Conservation (phyloP, 2,888 invertebrate species). For the Holacanthella duospinosa region DNA sequence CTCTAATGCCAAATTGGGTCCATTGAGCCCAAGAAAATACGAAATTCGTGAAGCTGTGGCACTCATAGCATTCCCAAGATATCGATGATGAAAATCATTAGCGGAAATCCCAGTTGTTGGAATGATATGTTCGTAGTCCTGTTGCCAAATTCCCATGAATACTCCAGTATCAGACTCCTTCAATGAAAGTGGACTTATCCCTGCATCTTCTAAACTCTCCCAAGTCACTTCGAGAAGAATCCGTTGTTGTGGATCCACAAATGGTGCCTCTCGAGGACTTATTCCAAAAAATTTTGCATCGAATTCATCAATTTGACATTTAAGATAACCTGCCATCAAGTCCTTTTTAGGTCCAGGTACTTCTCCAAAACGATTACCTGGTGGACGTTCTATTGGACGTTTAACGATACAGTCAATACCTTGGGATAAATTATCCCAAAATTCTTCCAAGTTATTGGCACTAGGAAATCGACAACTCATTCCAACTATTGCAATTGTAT, state of each 20-base stretch:
- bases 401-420: neutral
- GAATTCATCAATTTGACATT: conserved; percentile 1
- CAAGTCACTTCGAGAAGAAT: neutral
- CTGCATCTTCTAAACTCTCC: neutral
- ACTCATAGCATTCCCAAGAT: conserved; percentile 21
- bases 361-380: neutral
- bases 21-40: conserved; percentile 20
- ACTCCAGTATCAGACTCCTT: neutral
- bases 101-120: neutral
- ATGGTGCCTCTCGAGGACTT: conserved; percentile 1
- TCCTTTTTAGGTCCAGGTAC: neutral
- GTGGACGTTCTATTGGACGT: neutral
- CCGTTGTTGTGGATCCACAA: conserved; percentile 6
- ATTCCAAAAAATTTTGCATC: conserved; percentile 5
- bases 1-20: conserved; percentile 19
- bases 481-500: neutral
- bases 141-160: neutral
- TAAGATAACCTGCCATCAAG: neutral
- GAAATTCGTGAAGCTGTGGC: conserved; percentile 16
- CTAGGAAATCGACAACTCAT: neutral
- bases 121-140: conserved; percentile 1
- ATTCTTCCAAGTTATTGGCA: neutral
- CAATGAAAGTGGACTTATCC: neutral
- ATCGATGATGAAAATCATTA: conserved; percentile 7
- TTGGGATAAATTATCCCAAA: neutral